A percentile compares a stretch with the other conserved stretches of the same genome.
Conservation (phyloP, 2,113 vertebrate genomes). For the Theristicus caerulescens region DNA sequence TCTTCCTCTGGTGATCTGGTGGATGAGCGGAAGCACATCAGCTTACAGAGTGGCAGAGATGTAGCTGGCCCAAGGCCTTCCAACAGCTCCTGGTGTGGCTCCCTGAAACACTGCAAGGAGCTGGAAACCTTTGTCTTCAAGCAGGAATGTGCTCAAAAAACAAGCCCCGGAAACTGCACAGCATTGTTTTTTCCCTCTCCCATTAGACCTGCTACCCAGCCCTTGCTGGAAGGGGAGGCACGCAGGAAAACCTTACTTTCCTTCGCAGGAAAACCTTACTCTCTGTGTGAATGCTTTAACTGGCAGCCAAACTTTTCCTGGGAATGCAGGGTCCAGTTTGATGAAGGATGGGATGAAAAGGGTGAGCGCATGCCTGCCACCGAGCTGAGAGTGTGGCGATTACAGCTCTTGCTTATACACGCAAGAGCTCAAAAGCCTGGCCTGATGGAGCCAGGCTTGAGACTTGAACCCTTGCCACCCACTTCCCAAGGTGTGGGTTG, state of each 20-base stretch:
- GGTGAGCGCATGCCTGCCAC: background rate
- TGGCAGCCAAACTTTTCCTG: background rate
- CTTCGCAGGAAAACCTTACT: background rate
- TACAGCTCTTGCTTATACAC: background rate
- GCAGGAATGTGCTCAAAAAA: background rate
- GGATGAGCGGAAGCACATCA: background rate
- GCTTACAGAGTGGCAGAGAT: background rate
- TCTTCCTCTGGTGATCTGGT: background rate
- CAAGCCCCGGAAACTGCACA: background rate
- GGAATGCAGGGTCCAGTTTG: background rate
- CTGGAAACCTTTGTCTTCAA: background rate
- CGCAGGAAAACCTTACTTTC: background rate
- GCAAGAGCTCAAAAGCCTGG: background rate
- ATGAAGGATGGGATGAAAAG: background rate
- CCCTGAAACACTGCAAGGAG: background rate
- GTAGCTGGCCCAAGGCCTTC: background rate
- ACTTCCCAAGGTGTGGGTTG: background rate
- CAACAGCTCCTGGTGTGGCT: background rate
- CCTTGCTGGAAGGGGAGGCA: background rate
- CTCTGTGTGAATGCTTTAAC: background rate
- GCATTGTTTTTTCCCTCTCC: background rate
- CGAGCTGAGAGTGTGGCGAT: background rate
- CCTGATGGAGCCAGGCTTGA: background rate
- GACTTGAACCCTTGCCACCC: background rate
- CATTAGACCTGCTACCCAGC: background rate